These are phyloP conservation scores for Alexandromys fortis DNA, from an alignment of 2,113 vertebrate genomes.

Conservation along the genomic window DNA sequence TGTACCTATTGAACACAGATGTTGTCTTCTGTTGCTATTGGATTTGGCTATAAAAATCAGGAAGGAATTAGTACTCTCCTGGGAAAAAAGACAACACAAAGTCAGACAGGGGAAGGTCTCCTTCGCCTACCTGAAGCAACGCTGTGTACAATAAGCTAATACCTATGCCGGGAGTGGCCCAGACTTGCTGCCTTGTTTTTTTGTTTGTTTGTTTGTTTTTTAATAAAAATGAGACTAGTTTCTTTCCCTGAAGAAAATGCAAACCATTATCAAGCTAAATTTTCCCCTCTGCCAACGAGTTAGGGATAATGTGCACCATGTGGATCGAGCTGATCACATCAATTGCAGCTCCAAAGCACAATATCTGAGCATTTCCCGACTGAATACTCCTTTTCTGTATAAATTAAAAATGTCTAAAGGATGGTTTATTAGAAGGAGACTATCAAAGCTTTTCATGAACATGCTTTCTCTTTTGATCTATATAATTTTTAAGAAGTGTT, in stretches of 20 bases:
- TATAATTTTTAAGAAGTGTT: slow-evolving; percentile 73
- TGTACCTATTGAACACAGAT: slow-evolving; percentile 72
- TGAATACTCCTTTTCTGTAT: slow-evolving; percentile 67
- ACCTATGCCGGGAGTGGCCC: background rate
- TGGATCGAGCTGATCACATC: slow-evolving; percentile 77
- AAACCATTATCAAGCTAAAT: slow-evolving; percentile 73
- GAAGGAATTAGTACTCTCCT: slow-evolving; percentile 60
- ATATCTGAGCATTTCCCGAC: slow-evolving; percentile 72
- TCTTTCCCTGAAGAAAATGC: slow-evolving; percentile 49
- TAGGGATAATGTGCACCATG: slow-evolving; percentile 74
- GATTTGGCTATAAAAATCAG: slow-evolving; percentile 59
- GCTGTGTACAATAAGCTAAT: background rate
- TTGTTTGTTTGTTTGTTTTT: too few species aligned
- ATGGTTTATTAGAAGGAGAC: slow-evolving; percentile 75
- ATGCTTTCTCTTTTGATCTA: slow-evolving; percentile 72
- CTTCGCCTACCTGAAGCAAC: background rate
- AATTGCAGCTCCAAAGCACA: slow-evolving; percentile 82
- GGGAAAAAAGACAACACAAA: slow-evolving; percentile 36
- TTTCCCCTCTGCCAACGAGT: slow-evolving; percentile 75
- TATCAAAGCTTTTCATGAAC: slow-evolving; percentile 72
- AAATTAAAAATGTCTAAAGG: slow-evolving; percentile 77
- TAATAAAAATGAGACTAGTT: slow-evolving; percentile 55
- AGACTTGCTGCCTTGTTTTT: background rate
- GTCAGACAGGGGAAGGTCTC: background rate
- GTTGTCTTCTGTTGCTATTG: slow-evolving; percentile 57